Base-by-base conservation (phyloP, 1,140 invertebrate species). In the Octopus sinensis region DNA sequence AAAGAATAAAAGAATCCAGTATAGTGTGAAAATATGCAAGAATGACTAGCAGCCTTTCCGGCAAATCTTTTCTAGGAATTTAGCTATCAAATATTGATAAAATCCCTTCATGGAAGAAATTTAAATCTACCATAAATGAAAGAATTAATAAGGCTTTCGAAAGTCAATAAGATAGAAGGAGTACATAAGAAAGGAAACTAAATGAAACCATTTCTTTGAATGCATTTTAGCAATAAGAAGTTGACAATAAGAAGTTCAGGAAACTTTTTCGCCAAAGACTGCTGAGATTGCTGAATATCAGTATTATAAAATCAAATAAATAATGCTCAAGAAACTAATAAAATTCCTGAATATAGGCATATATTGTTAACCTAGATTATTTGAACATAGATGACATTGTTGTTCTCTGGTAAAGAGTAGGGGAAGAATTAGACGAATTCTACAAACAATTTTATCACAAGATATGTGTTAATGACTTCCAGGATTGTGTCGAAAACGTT, bases 61-160 rank as follows among this genome's bases (percentile, higher is more conserved):
- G n/a, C 62, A 68, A 68, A 68, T 68, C n/a, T 68, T 68, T 68
- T 68, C 62, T 2, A n/a, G 62, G n/a, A 68, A 68, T 68, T 68
- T 68, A n/a, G 62, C 62, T n/a, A 13, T 68, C 12, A n/a, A 13
- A 13, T 68, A 68, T n/a, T 68, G 12, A 13, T n/a, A 68, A 68
- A 68, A 13, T 2, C 62, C 3, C 62, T 68, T 68, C 62, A 68
- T 2, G 62, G 12, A n/a, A 68, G 62, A 68, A 68, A 68, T 68
- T 68, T 68, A n/a, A 68, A 68, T 68, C n/a, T 68, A n/a, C n/a
- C 62, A 68, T 3, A n/a, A 68, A n/a, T n/a, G 1, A n/a, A 68
- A 68, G n/a, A 68, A 68, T 68, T 68, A 68, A 68, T 68, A 68
- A 68, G 62, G 62, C 62, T 13, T 68, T 68, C 62, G 62, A 68